These are phyloP conservation scores for Phrynosoma blainvillii DNA, from an alignment of 2,113 vertebrate genomes.

Conservation along the genomic window DNA sequence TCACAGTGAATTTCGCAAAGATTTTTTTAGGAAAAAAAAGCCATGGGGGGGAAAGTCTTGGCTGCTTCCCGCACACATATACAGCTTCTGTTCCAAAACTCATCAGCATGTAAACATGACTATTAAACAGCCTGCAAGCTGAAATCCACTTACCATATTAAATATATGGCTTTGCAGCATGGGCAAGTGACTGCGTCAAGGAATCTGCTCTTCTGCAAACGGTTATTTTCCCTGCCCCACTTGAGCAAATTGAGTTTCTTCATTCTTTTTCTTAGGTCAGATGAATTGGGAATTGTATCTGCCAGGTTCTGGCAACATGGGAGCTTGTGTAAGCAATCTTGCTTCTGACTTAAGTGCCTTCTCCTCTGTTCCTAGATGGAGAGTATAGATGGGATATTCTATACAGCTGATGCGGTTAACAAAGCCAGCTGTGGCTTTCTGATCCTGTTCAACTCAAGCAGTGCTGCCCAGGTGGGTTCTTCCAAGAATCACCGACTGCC, in stretches of 20 bases:
- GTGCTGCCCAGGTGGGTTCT: neutral
- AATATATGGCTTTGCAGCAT: neutral
- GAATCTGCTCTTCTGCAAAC: neutral
- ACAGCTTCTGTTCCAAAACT: constrained; percentile 7
- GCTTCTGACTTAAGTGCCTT: neutral
- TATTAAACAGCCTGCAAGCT: constrained; percentile 6
- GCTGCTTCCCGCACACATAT: constrained; percentile 28
- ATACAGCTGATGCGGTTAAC: rapidly evolving
- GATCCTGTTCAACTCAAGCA: neutral
- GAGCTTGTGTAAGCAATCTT: neutral
- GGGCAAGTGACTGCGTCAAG: neutral
- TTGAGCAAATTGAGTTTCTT: too few species aligned
- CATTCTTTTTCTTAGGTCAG: neutral
- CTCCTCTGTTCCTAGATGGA: neutral
- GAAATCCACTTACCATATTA: neutral
- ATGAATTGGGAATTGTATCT: neutral
- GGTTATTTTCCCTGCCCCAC: neutral
- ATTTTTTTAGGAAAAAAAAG: neutral
- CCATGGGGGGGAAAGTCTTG: neutral
- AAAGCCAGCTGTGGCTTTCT: neutral
- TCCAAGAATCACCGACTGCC: rapidly evolving
- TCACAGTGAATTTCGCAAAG: constrained; percentile 67
- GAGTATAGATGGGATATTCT: rapidly evolving
- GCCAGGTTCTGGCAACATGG: neutral
- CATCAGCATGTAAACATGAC: rapidly evolving